Conservation (phyloP, 2,797 vertebrate species). For the Artibeus lituratus region DNA sequence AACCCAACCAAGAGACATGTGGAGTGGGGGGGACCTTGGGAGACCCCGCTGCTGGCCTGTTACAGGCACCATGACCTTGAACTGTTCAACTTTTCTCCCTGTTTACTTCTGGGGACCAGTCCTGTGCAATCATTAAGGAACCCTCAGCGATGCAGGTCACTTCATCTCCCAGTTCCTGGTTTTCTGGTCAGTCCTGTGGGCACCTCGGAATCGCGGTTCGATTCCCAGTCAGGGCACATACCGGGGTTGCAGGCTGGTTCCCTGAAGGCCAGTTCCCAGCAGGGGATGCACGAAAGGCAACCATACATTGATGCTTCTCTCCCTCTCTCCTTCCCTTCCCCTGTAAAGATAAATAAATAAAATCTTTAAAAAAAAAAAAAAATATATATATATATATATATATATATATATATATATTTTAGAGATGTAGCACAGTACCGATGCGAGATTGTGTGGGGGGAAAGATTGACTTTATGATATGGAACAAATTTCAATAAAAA, state of each 20-base stretch:
- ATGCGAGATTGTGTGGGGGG: background rate
- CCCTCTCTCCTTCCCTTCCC: too few relatives aligned
- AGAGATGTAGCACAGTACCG: background rate
- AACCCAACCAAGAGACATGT: background rate
- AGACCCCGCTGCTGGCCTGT: background rate
- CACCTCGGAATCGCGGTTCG: too few relatives aligned
- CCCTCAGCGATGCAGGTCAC: accelerated
- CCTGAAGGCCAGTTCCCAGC: too few relatives aligned
- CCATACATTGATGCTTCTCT: too few relatives aligned
- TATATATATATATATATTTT: too few relatives aligned
- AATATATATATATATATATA: too few relatives aligned
- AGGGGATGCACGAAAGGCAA: too few relatives aligned
- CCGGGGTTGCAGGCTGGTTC: too few relatives aligned
- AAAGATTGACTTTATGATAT: background rate
- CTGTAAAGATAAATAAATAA: too few relatives aligned
- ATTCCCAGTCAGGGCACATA: too few relatives aligned
- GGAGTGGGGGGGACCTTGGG: accelerated
- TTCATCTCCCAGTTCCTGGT: background rate
- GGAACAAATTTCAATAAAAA: background rate
- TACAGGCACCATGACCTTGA: background rate
- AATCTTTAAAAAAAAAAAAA: too few relatives aligned
- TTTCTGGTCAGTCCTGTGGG: background rate
- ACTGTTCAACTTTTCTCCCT: background rate
- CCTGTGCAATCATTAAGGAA: background rate
- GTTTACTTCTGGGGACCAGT: background rate